Base-by-base conservation (phyloP, 2,888 invertebrate species). In the Anthophora plumipes region DNA sequence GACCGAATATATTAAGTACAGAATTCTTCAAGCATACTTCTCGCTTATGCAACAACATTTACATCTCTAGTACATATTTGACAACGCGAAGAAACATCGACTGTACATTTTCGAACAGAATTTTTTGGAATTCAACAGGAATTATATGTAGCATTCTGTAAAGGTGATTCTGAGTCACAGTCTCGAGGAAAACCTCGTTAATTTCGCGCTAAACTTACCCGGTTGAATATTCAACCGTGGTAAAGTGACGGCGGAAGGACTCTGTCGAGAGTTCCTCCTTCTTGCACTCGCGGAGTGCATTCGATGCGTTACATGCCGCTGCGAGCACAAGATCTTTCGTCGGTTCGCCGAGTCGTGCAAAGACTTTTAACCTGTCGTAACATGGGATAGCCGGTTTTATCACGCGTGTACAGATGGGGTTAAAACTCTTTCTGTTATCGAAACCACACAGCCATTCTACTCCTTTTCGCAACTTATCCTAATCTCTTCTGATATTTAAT, bases 321-420 rank as follows among this genome's bases (percentile, higher is more conserved):
- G 59, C 14, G 25, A 54, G 43, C 63, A 54, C 54, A 60, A 70
- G 69, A 69, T 57, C 64, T 79, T 70, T 75, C 74, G 76, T 79
- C 25, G 57, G 25, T 41, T 64, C 64, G 55, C 20, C 70, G 43
- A 59, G 41, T 59, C 80, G 77, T 78, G 69, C 37, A 52, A 43
- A 3, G 50, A 11, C 69, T 64, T n/a, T 20, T 37, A 52, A 9
- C 43, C 31, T 68, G 60, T 67, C 74, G 14, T 25, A 12, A n/a
- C 31, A 22, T 25, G 41, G 4, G 22, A 11, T 2, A 43, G 14
- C 50, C 50, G 50, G 20, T 48, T n/a, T 61, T 52, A 41, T 17
- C 12, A 22, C 20, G 22, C 12, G 12, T 17, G n/a, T 17, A 52
- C 25, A 9, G 31, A 12, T 12, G 20, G 14, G 37, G 37, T 22